A percentile compares a stretch with the other conserved stretches of the same genome.
Conservation (phyloP, 2,888 invertebrate genomes). For the Eupithecia dodoneata region DNA sequence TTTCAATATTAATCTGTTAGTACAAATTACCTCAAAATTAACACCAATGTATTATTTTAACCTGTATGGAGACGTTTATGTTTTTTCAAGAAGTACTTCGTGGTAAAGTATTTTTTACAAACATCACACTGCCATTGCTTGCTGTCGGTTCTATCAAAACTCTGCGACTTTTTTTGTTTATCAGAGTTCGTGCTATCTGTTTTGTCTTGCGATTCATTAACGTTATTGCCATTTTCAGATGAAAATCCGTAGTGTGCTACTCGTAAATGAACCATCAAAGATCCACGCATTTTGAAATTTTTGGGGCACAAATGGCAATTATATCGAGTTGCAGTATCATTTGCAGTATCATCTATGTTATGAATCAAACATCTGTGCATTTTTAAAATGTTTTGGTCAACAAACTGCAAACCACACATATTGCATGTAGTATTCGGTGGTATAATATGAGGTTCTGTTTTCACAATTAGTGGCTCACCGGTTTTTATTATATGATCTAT, state of each 20-base stretch:
- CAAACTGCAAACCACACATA: slow-evolving; percentile 89
- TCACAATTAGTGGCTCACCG: slow-evolving; percentile 57
- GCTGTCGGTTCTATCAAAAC: slow-evolving; percentile 80
- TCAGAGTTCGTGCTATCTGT: slow-evolving; percentile 47
- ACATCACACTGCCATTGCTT: slow-evolving; percentile 95
- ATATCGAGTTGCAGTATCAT: slow-evolving; percentile 77
- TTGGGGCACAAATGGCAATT: slow-evolving; percentile 91
- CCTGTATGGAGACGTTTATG: slow-evolving; percentile 94
- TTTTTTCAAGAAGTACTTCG: slow-evolving; percentile 95
- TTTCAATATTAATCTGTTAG: slow-evolving; percentile 65
- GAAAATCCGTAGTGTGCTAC: slow-evolving; percentile 89
- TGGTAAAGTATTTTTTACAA: slow-evolving; percentile 93
- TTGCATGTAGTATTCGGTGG: slow-evolving; percentile 81
- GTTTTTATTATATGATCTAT: slow-evolving; percentile 52
- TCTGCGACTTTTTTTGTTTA: slow-evolving; percentile 52
- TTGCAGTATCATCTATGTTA: slow-evolving; percentile 70
- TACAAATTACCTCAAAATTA: slow-evolving; percentile 77
- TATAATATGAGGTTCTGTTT: slow-evolving; percentile 58
- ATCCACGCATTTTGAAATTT: slow-evolving; percentile 92
- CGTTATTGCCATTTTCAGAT: slow-evolving; percentile 54
- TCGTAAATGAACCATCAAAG: slow-evolving; percentile 91
- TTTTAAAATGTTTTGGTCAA: slow-evolving; percentile 87
- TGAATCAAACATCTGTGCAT: slow-evolving; percentile 91
- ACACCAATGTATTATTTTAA: slow-evolving; percentile 78
- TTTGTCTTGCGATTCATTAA: slow-evolving; percentile 45